Conservation (phyloP, 2,113 vertebrate species). For the Alaudala cheleensis region DNA sequence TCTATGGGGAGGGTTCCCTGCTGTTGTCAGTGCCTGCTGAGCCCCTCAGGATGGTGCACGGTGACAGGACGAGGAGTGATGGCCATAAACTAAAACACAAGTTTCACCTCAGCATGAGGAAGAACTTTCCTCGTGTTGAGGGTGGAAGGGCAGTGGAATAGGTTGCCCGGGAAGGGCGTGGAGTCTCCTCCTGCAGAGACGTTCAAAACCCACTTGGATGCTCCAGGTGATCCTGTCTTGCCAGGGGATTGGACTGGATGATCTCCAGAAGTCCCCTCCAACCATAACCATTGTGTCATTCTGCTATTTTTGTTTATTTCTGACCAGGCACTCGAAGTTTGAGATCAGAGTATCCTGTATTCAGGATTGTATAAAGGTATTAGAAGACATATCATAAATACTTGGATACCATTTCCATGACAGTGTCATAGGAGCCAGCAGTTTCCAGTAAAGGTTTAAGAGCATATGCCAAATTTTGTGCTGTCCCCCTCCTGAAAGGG, state of each 20-base stretch:
- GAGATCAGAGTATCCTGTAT: neutral
- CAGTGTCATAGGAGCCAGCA: neutral
- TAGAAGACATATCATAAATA: accelerated
- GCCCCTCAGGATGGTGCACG: neutral
- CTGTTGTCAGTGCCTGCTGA: neutral
- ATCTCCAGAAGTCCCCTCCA: too few species aligned
- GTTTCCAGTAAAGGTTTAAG: neutral
- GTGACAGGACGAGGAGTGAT: neutral
- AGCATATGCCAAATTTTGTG: neutral
- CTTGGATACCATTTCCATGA: accelerated
- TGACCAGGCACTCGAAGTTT: neutral
- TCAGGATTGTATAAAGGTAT: neutral
- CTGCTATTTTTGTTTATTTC: neutral
- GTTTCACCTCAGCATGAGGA: neutral
- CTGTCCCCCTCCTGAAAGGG: neutral
- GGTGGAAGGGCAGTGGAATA: neutral
- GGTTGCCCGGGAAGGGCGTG: neutral
- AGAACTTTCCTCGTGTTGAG: neutral
- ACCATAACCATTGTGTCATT: neutral
- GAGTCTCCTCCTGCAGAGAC: neutral
- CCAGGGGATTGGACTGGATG: neutral
- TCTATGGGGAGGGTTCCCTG: neutral
- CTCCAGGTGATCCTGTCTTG: neutral
- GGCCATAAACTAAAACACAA: neutral
- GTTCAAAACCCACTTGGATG: neutral